Conservation (phyloP, 2,888 invertebrate genomes). For the Sussaba pulchella region DNA sequence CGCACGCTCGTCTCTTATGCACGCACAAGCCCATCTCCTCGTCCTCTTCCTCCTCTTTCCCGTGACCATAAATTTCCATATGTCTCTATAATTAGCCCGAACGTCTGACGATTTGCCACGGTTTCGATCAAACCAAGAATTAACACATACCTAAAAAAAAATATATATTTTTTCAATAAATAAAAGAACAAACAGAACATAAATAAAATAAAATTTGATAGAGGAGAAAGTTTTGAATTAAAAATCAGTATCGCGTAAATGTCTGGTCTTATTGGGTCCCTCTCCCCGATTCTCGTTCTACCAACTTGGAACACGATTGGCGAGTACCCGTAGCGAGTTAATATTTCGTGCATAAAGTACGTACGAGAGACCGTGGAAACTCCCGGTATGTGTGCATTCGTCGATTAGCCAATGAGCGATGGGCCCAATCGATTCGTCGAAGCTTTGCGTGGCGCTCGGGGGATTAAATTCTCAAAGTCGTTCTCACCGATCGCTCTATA, state of each 20-base stretch:
- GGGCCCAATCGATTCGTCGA: slow-evolving; percentile 57
- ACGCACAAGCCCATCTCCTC: slow-evolving; percentile 13
- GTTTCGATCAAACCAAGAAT: slow-evolving; percentile 23
- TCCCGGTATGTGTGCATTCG: slow-evolving; percentile 32
- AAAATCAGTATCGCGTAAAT: slow-evolving; percentile 20
- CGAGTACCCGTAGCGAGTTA: slow-evolving; percentile 12
- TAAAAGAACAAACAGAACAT: slow-evolving; percentile 13
- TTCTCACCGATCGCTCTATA: slow-evolving; percentile 34
- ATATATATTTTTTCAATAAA: not conserved
- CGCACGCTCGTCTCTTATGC: slow-evolving; percentile 41
- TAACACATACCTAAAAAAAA: slow-evolving; percentile 34
- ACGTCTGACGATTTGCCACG: slow-evolving; percentile 56
- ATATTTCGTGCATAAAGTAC: slow-evolving; percentile 42
- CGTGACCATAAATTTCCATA: slow-evolving; percentile 77
- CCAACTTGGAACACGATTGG: slow-evolving; percentile 15
- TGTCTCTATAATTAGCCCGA: slow-evolving; percentile 78
- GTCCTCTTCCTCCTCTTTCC: slow-evolving; percentile 14
- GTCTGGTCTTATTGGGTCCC: no score
- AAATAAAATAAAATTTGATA: slow-evolving; percentile 33
- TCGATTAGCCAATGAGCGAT: slow-evolving; percentile 46
- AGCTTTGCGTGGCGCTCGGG: slow-evolving; percentile 54
- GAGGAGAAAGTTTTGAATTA: not conserved
- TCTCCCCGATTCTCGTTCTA: not conserved
- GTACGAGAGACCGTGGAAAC: not conserved
- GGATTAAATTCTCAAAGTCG: slow-evolving; percentile 60